Evolutionary conservation across 2,797 vertebrate genomes (phyloP), one percentile per base, ranked within the genome.

Genomic region (Tolypeutes matacus): DNA sequence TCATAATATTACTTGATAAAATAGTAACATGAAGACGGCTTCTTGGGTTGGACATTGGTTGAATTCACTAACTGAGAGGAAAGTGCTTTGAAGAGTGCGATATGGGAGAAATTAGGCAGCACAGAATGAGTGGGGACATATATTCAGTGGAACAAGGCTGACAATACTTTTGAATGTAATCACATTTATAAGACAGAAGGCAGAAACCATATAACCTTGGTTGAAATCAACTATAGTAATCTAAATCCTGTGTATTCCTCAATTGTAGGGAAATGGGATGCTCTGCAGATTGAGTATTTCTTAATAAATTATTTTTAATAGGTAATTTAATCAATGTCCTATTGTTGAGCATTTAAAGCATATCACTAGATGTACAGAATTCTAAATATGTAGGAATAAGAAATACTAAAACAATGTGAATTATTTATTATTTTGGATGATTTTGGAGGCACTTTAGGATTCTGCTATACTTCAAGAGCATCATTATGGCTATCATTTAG

Each of bases 261-360:
- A 42, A 5, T 64, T 27, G 72, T 31, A 77, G 56, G 82, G 81
- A 86, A 70, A 86, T 65, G 53, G 29, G 72, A 53, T 85, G n/a
- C 17, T 65, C 18, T 78, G 14, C 80, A 27, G 86, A 60, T 36
- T 96, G 72, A 95, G 95, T 46, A 82, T 87, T 92, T 94, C 87
- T 42, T 67, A 92, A 76, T 60, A 89, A 73, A 86, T 77, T 39
- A 70, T 85, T 88, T 95, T 49, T 53, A 93, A 60, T 72, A 70
- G 1, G 62, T 49, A 39, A 77, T 80, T 93, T 84, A 85, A 46
- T 67, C 42, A 78, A 42, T 51, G 17, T 85, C 64, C 13, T 53
- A 25, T 36, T 51, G 15, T 72, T 91, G 20, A 46, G 56, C 49
- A 87, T 53, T 76, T 91, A 34, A 86, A 72, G 84, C 81, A 39